These are phyloP conservation scores for Hirtodrosophila histrioides DNA, from an alignment of 2,888 invertebrate species.

Conservation along the genomic window DNA sequence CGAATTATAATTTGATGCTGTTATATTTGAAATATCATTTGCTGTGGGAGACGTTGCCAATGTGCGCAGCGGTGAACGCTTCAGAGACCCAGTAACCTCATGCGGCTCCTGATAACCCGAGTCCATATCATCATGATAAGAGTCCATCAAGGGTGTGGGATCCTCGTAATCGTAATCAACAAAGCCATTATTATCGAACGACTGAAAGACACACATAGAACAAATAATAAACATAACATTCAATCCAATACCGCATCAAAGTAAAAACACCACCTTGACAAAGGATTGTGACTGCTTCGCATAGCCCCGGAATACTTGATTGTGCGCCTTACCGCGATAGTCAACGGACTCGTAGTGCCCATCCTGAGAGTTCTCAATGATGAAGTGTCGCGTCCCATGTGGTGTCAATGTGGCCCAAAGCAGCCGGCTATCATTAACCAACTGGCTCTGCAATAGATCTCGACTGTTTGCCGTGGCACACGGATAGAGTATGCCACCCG, in stretches of 20 bases:
- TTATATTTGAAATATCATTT: slow-evolving; percentile 90
- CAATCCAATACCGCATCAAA: background rate
- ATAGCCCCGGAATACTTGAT: slow-evolving; percentile 78
- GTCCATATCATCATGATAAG: slow-evolving; percentile 88
- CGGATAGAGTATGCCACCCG: slow-evolving; percentile 87
- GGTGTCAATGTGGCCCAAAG: slow-evolving; percentile 94
- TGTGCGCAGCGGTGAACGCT: slow-evolving; percentile 86
- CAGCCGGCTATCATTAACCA: slow-evolving; percentile 88
- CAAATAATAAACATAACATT: background rate
- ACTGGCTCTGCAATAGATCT: slow-evolving; percentile 83
- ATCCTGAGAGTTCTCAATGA: slow-evolving; percentile 85
- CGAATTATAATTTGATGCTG: slow-evolving; percentile 89
- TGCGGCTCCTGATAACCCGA: slow-evolving; percentile 85
- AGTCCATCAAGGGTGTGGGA: slow-evolving; percentile 90
- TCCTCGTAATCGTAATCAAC: slow-evolving; percentile 93
- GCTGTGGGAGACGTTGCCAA: slow-evolving; percentile 92
- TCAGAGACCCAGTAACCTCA: slow-evolving; percentile 82
- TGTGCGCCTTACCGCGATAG: slow-evolving; percentile 81
- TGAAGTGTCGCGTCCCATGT: slow-evolving; percentile 91
- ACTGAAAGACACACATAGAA: slow-evolving; percentile 61
- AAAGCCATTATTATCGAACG: slow-evolving; percentile 90
- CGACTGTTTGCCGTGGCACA: slow-evolving; percentile 85
- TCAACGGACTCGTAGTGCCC: slow-evolving; percentile 91
- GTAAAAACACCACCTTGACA: slow-evolving; percentile 75
- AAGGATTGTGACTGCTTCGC: slow-evolving; percentile 80